phyloP scores from a whole-genome alignment of 2,113 vertebrate species.

The Brienomyrus brachyistius region DNA sequence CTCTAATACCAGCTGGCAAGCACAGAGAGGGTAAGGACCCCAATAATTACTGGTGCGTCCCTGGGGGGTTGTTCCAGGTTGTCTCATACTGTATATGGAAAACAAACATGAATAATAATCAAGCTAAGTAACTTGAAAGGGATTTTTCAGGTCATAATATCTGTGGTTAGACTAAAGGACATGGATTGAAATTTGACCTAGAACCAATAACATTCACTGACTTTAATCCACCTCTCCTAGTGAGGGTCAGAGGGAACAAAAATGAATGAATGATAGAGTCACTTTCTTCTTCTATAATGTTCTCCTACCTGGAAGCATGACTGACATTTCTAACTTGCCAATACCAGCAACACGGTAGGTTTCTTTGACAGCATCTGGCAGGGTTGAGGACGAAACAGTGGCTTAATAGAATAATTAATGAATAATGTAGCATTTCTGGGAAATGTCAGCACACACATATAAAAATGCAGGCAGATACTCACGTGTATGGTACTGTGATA shows the following conservation, averaged over 20 bases:
- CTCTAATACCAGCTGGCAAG: not conserved
- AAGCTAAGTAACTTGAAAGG: not conserved
- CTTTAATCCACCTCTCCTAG: not conserved
- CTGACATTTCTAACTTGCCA: not conserved
- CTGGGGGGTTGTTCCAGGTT: not conserved
- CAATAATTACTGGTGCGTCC: slow-evolving; percentile 1
- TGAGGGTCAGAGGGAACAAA: not conserved
- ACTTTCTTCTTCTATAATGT: not conserved
- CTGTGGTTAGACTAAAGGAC: not conserved
- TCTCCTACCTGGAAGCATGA: not conserved
- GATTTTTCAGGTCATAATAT: not conserved
- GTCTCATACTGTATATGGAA: not conserved
- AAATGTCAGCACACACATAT: not conserved
- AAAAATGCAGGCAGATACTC: not conserved
- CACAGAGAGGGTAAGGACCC: slow-evolving; percentile 13
- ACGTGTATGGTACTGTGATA: not conserved
- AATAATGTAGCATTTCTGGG: not conserved
- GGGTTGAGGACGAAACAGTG: not conserved
- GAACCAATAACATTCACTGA: not conserved
- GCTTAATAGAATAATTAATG: not conserved
- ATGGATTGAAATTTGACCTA: not conserved
- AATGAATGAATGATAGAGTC: not conserved
- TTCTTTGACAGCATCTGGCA: not conserved
- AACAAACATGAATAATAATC: not conserved
- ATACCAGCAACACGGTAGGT: not conserved